Conservation (phyloP, 2,797 vertebrate genomes). For the Neosalanx taihuensis region DNA sequence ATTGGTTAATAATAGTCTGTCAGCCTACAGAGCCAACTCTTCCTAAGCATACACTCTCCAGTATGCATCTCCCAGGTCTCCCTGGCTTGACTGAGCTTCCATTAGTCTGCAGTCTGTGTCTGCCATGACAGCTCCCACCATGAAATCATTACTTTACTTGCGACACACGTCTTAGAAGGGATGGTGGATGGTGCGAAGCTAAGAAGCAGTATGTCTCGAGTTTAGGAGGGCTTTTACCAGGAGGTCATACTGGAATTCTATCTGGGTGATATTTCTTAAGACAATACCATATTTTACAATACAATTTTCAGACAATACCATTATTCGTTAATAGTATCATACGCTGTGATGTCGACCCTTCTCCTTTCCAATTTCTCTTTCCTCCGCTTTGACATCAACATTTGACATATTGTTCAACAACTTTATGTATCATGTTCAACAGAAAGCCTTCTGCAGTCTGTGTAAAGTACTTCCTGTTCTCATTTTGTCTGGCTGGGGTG, state of each 20-base stretch:
- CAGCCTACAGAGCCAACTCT: no score
- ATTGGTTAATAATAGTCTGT: constrained; percentile 14
- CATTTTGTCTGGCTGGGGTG: constrained; percentile 30
- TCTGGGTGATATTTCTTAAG: no score
- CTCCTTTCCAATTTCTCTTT: neutral
- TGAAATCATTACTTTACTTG: no score
- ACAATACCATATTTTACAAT: no score
- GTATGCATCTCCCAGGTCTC: no score
- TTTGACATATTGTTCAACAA: neutral
- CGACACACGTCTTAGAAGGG: neutral
- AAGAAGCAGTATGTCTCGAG: neutral
- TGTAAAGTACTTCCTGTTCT: constrained; percentile 22
- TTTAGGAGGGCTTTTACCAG: neutral
- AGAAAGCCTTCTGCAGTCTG: constrained; percentile 29
- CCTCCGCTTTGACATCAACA: neutral
- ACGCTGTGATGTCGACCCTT: neutral
- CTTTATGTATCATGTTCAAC: constrained; percentile 8
- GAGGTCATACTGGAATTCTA: no score
- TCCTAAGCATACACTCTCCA: no score
- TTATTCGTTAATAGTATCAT: no score
- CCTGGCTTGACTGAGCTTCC: no score
- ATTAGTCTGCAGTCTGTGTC: no score
- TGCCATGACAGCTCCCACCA: no score
- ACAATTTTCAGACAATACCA: no score
- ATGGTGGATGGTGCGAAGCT: neutral